Evolutionary conservation across 2,113 vertebrate species (phyloP).

Genomic region (Climacteris rufus): DNA sequence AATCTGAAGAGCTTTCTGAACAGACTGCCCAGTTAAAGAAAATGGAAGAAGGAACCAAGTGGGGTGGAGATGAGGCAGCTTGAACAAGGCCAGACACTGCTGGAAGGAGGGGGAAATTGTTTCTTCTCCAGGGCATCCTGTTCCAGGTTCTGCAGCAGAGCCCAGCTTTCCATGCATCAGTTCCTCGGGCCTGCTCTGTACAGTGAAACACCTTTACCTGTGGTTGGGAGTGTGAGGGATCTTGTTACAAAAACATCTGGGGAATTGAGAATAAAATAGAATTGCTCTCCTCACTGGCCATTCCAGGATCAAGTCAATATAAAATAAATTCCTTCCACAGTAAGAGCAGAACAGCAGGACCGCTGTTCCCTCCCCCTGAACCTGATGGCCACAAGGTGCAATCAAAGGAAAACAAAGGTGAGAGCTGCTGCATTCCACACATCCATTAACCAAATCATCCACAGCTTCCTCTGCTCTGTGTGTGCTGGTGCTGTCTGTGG

Average conservation of each 20-base stretch:
- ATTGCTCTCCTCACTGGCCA: not conserved
- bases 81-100: not conserved
- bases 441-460: not conserved
- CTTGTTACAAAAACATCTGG: not conserved
- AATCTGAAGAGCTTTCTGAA: not conserved
- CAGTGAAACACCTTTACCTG: not conserved
- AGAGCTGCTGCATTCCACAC: not conserved
- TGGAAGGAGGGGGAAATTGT: accelerated
- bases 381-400: not conserved
- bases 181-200: not conserved
- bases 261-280: not conserved
- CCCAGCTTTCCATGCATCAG: not conserved
- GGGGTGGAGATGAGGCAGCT: not conserved
- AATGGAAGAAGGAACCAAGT: not conserved
- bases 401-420: not conserved
- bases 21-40: not conserved
- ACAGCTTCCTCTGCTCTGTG: not conserved
- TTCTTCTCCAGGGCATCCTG: not conserved
- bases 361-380: not conserved
- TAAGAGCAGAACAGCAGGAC: not conserved
- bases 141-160: not conserved
- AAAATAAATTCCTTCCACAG: not conserved
- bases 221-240: not conserved
- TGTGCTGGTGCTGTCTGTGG: not conserved
- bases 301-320: not conserved